Conservation (phyloP, 2,888 invertebrate genomes). For the Andrena minutula region DNA sequence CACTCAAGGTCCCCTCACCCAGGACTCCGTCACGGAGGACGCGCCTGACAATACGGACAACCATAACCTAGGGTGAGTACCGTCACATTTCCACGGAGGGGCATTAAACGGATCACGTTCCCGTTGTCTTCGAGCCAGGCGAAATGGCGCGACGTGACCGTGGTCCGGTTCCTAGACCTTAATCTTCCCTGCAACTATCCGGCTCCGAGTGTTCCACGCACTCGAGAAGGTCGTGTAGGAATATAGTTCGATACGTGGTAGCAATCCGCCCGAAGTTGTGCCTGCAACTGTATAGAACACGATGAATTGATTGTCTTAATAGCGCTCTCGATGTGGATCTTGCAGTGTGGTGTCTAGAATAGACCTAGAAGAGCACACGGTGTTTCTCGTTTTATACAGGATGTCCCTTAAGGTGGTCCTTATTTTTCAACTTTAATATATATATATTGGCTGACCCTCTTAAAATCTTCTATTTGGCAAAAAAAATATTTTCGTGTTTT, state of each 20-base stretch:
- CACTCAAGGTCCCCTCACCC: constrained; percentile 87
- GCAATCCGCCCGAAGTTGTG: background rate
- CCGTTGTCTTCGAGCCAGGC: background rate
- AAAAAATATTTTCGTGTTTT: no score
- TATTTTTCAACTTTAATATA: no score
- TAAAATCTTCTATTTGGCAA: no score
- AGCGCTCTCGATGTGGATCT: background rate
- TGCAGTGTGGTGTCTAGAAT: background rate
- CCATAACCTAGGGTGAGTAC: constrained; percentile 86
- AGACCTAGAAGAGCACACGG: background rate
- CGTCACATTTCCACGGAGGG: constrained; percentile 2
- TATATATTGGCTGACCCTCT: no score
- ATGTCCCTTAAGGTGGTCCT: no score
- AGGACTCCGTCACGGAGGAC: constrained; percentile 84
- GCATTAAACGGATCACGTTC: constrained; percentile 30
- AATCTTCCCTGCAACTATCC: constrained; percentile 11
- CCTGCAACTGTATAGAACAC: constrained; percentile 3
- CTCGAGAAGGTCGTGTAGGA: background rate
- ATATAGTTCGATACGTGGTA: background rate
- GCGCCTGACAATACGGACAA: constrained; percentile 84
- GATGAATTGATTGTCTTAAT: background rate
- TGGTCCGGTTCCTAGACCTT: constrained; percentile 18
- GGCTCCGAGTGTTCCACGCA: constrained; percentile 1
- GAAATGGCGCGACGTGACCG: constrained; percentile 25
- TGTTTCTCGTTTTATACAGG: no score